Base-by-base conservation (phyloP, 1,140 invertebrate species). In the Macrobrachium nipponense region DNA sequence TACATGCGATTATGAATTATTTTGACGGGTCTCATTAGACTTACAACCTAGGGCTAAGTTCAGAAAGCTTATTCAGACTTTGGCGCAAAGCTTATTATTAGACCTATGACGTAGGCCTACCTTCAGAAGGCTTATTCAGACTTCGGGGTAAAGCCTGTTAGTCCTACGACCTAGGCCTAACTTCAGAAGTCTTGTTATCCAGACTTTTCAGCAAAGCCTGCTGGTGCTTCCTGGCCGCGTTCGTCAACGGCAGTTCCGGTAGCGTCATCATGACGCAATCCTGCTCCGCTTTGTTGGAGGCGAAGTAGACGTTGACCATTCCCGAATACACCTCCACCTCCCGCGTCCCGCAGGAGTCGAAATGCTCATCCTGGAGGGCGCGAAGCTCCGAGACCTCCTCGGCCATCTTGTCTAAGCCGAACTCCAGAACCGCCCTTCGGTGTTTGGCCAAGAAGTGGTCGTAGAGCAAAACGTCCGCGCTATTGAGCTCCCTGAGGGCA, bases 391-490 rank as follows among this genome's bases (percentile, higher is more conserved):
- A 1, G 18, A 85, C 58, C 20, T 85, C 82, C 7, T 72, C 64
- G 11, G 44, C 66, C 82, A 85, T 86, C n/a, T 59, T 72, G 8
- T 51, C n/a, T 6, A 62, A 58, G 1, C 84, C 84, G 36, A 86
- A 86, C 36, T 72, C 58, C 27, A 44, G 20, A 6, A 86, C 78
- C 7, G 83, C 68, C 14, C 51, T 58, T 6, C 70, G 58, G 60
- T 80, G 84, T 18, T 51, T 64, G 6, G 66, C 66, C 27, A 86
- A 15, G 70, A 89, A 89, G 66, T 89, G 85, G 20, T 89, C 70
- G 60, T 89, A 89, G 12, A 89, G 81, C 11, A 86, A 18, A 8
- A 83, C 83, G 66, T 89, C 89, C 17, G 83, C 82, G 58, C 80
- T 76, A 36, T 89, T 81, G 44, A 85, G 82, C 44, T 89, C 79